These are phyloP conservation scores for Acleris holmiana DNA, from an alignment of 2,888 invertebrate species.

Conservation along the genomic window DNA sequence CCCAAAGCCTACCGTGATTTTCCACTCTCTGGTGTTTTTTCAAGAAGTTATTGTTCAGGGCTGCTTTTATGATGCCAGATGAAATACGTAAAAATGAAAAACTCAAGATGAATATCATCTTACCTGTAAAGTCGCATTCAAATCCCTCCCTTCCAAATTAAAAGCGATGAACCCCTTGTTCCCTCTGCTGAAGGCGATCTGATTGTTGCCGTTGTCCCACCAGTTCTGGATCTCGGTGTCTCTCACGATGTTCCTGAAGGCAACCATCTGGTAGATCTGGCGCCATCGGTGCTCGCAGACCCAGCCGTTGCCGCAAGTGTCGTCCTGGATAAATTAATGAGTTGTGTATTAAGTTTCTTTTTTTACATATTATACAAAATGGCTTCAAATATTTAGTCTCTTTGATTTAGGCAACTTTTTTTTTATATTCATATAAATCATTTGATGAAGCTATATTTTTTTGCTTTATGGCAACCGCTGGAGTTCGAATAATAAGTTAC, in stretches of 20 bases:
- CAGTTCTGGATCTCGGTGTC: slow-evolving; percentile 84
- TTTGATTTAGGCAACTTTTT: no score
- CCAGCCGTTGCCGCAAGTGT: slow-evolving; percentile 89
- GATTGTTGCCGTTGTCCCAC: slow-evolving; percentile 92
- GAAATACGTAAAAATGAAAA: no score
- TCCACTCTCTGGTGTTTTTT: no score
- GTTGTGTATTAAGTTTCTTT: no score
- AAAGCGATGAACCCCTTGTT: slow-evolving; percentile 89
- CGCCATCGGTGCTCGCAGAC: slow-evolving; percentile 94
- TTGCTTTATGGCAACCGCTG: no score
- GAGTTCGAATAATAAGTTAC: no score
- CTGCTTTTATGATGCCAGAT: no score
- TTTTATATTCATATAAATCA: no score
- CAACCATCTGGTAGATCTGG: slow-evolving; percentile 91
- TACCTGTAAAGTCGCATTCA: slow-evolving; percentile 84
- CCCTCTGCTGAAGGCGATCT: slow-evolving; percentile 92
- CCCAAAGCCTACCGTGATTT: neutral
- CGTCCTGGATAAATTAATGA: slow-evolving; percentile 67
- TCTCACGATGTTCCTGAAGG: slow-evolving; percentile 87
- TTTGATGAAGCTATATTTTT: no score
- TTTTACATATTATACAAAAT: no score
- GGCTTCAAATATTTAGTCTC: no score
- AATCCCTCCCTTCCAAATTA: slow-evolving; percentile 85
- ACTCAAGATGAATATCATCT: slow-evolving; percentile 17
- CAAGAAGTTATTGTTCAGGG: no score